Evolutionary conservation across 2,888 invertebrate species (phyloP).

Genomic region (Pecten maximus): DNA sequence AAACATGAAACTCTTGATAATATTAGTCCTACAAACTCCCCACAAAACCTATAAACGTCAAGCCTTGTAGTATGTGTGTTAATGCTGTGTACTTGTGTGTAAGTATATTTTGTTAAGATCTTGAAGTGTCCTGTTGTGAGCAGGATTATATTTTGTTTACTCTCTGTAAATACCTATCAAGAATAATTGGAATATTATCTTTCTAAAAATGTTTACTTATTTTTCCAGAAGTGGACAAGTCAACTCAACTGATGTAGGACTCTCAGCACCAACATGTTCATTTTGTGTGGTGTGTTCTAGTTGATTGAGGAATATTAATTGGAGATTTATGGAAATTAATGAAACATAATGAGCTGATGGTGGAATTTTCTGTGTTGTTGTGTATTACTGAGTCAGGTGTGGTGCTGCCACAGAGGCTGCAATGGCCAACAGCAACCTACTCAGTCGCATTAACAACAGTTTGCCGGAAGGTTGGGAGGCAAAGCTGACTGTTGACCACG

Average conservation of each 20-base stretch:
- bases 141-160: background rate
- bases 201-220: background rate
- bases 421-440: conserved; percentile 41
- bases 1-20: background rate
- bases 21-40: background rate
- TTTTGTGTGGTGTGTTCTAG: background rate
- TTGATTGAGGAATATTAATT: background rate
- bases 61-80: background rate
- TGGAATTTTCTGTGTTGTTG: background rate
- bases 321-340: background rate
- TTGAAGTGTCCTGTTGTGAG: background rate
- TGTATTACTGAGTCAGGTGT: background rate
- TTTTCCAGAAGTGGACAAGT: conserved; percentile 16
- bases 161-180: background rate
- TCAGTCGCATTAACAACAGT: conserved; percentile 48
- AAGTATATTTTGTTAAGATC: background rate
- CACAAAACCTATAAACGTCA: background rate
- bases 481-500: conserved; percentile 67
- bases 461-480: conserved; percentile 75
- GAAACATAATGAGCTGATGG: conserved; percentile 6
- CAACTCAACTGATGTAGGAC: background rate
- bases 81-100: background rate
- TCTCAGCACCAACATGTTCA: background rate
- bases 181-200: conserved; percentile 30
- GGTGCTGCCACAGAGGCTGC: background rate